phyloP scores from a whole-genome alignment of 2,888 invertebrate genomes.

The Tupiocoris notatus region DNA sequence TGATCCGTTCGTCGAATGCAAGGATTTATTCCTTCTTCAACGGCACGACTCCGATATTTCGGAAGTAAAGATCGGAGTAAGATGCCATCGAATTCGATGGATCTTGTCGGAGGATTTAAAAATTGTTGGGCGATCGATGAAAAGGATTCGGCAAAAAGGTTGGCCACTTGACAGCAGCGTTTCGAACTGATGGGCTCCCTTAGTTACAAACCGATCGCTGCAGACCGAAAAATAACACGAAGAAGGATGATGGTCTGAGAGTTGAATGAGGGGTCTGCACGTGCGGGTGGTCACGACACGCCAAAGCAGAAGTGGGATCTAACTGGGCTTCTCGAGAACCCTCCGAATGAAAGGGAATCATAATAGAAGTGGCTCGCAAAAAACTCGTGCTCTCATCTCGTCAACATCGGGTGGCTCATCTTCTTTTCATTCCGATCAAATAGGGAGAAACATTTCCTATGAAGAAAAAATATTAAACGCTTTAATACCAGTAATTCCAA shows the following conservation, averaged over 20 bases:
- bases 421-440: background rate
- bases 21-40: background rate
- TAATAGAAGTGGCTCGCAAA: background rate
- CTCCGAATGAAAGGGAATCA: background rate
- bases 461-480: too few species aligned
- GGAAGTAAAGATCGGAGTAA: background rate
- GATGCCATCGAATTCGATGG: background rate
- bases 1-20: too few species aligned
- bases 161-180: background rate
- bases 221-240: background rate
- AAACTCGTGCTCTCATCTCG: background rate
- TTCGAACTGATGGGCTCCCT: background rate
- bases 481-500: too few species aligned
- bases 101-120: background rate
- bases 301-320: background rate
- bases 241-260: background rate
- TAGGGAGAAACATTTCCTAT: background rate
- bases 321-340: background rate
- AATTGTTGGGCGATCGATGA: background rate
- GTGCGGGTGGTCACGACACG: constrained; percentile 24
- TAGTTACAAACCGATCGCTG: background rate
- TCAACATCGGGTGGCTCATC: background rate
- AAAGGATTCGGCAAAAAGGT: background rate
- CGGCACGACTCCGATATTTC: background rate
- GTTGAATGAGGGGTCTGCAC: constrained; percentile 1